These are phyloP conservation scores for Pipistrellus nathusii DNA, from an alignment of 2,797 vertebrate species.

Conservation along the genomic window DNA sequence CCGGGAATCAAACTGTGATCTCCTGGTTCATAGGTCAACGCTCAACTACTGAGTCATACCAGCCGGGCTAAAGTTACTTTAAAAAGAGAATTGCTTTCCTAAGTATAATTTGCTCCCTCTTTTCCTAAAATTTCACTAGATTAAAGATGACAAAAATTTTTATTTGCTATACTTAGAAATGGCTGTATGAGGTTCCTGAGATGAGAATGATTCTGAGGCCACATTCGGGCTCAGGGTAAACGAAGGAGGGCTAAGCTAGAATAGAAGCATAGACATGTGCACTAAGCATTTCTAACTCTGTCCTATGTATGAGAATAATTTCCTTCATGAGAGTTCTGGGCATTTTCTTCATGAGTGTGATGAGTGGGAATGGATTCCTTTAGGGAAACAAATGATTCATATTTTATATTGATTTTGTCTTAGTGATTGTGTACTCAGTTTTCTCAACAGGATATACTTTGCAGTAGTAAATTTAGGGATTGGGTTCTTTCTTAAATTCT, in stretches of 20 bases:
- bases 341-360: not conserved
- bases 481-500: not conserved
- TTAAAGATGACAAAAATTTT: not conserved
- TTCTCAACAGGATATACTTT: not conserved
- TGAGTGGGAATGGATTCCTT: not conserved
- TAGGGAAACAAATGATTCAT: not conserved
- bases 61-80: not conserved
- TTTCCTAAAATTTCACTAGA: not conserved
- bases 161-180: not conserved
- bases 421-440: not conserved
- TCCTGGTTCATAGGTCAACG: too few relatives aligned
- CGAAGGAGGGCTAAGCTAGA: not conserved
- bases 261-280: not conserved
- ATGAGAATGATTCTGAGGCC: not conserved
- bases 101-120: not conserved
- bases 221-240: not conserved
- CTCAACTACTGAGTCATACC: too few relatives aligned
- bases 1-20: too few relatives aligned
- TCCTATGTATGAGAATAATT: not conserved
- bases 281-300: not conserved
- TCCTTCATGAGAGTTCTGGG: not conserved
- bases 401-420: not conserved
- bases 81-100: not conserved
- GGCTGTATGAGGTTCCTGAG: not conserved
- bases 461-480: not conserved